Evolutionary conservation across 2,888 invertebrate genomes (phyloP).

Genomic region (Dryocosmus kuriphilus): DNA sequence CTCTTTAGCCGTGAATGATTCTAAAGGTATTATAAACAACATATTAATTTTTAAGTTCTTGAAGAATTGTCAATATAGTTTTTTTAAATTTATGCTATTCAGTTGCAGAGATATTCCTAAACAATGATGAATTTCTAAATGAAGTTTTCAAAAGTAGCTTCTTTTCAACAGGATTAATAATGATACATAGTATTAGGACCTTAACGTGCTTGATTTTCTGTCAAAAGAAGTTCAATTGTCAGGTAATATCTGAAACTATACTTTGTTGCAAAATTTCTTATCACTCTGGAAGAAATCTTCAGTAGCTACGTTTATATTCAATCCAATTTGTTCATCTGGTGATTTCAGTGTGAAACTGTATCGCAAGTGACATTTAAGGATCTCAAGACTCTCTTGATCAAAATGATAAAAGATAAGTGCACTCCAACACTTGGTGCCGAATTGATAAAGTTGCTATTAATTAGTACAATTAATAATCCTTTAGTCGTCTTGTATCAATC

Average conservation of each 20-base stretch:
- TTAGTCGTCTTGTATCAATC: background rate
- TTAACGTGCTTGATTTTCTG: background rate
- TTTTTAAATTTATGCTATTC: background rate
- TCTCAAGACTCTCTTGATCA: background rate
- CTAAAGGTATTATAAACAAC: background rate
- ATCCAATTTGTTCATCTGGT: background rate
- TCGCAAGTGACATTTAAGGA: background rate
- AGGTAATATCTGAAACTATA: background rate
- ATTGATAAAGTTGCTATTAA: background rate
- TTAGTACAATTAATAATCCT: background rate
- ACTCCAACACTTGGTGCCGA: background rate
- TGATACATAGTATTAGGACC: background rate
- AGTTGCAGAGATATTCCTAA: background rate
- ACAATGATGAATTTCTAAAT: background rate
- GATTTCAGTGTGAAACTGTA: constrained; percentile 2
- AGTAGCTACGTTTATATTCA: background rate
- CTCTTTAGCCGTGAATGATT: background rate
- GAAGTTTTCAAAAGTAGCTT: background rate
- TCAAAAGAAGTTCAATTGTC: background rate
- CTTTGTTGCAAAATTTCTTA: background rate
- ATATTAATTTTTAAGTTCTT: background rate
- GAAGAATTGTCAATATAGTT: background rate
- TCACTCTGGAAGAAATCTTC: background rate
- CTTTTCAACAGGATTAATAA: background rate
- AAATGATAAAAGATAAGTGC: background rate